Evolutionary conservation across 2,797 vertebrate genomes (phyloP).

Genomic region (Orientallactaga sibirica): DNA sequence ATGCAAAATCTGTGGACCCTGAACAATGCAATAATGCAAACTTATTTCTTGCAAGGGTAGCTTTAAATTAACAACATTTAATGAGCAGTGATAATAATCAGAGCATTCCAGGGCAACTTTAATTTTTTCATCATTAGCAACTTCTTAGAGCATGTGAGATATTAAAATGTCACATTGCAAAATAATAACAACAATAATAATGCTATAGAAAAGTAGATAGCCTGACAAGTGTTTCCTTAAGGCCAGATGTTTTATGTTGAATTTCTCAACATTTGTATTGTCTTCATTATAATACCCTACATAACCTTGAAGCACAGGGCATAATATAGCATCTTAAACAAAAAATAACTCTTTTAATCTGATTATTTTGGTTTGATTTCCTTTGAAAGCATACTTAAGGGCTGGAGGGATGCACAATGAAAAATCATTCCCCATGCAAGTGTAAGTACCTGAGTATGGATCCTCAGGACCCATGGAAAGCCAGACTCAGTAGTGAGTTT

Average conservation of each 20-base stretch:
- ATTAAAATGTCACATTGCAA: constrained; percentile 37
- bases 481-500: too few relatives aligned
- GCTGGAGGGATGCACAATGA: too few relatives aligned
- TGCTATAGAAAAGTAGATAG: neutral
- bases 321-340: neutral
- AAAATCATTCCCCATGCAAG: too few relatives aligned
- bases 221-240: neutral
- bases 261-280: neutral
- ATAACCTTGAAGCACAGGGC: neutral
- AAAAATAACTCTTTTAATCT: neutral
- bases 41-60: neutral
- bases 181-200: neutral
- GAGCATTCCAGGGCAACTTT: neutral
- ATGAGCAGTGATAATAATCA: neutral
- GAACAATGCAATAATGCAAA: neutral
- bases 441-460: too few relatives aligned
- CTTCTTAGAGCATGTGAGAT: neutral
- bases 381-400: too few relatives aligned
- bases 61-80: neutral
- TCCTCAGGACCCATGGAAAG: too few relatives aligned
- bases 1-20: neutral
- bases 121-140: neutral
- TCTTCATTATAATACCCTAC: constrained; percentile 12
- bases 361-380: neutral
- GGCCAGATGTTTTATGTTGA: neutral